A percentile compares a stretch with the other conserved stretches of the same genome.
These are phyloP conservation scores for Anomalospiza imberbis DNA, from an alignment of 2,797 vertebrate genomes.

Conservation along the genomic window DNA sequence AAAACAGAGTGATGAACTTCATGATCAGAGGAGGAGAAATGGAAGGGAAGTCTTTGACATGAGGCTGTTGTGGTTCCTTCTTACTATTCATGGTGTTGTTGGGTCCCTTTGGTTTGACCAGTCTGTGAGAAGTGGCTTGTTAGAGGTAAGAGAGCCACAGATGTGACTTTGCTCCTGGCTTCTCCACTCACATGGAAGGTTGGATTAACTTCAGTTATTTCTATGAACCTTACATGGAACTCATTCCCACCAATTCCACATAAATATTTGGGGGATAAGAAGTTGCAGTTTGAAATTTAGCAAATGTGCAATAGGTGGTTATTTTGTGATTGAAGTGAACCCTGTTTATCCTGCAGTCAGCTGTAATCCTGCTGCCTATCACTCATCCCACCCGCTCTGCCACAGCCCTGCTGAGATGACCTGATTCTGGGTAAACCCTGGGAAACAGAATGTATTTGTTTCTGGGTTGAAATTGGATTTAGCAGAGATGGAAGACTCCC, in stretches of 20 bases:
- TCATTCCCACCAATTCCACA: not conserved
- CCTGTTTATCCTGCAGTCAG: not conserved
- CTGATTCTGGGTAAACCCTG: not conserved
- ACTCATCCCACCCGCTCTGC: not conserved
- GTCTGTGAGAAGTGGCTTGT: not conserved
- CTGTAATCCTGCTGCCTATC: not conserved
- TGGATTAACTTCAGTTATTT: not conserved
- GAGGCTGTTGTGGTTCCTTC: not conserved
- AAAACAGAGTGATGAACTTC: not conserved
- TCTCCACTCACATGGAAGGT: not conserved
- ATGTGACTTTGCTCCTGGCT: not conserved
- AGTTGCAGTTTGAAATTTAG: not conserved
- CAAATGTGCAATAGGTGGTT: not conserved
- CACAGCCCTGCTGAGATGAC: not conserved
- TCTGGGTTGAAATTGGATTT: not conserved
- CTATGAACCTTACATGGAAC: not conserved
- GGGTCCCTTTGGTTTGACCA: not conserved
- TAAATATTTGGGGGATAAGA: not conserved
- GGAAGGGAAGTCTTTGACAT: not conserved
- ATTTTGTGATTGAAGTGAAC: not conserved
- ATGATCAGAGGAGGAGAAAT: not conserved
- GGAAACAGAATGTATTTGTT: not conserved
- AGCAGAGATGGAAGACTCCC: not conserved
- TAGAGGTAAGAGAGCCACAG: not conserved
- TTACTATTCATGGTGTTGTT: not conserved